Percentiles rank a stretch among this genome's conserved stretches.
Evolutionary conservation across 2,113 vertebrate genomes (phyloP).

Genomic region (Catharus minimus): DNA sequence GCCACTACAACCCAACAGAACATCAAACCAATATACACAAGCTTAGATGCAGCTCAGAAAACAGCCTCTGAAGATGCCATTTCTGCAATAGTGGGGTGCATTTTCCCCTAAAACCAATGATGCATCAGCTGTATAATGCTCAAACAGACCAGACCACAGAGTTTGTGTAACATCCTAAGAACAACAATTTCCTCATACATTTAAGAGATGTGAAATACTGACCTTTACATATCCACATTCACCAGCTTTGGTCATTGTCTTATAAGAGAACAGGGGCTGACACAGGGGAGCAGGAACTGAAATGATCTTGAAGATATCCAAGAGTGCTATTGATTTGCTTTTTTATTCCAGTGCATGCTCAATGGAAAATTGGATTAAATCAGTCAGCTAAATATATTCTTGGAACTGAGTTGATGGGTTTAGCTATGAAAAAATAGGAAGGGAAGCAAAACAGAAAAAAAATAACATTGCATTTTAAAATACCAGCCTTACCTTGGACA

Average conservation of each 20-base stretch:
- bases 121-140: not conserved
- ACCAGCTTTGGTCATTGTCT: not conserved
- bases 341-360: slow-evolving; percentile 35
- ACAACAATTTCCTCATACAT: not conserved
- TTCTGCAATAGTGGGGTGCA: rapidly evolving
- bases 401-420: not conserved
- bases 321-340: slow-evolving; percentile 23
- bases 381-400: slow-evolving; percentile 22
- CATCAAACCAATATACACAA: not conserved
- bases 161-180: not conserved
- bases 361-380: slow-evolving; percentile 35
- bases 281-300: not conserved
- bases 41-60: not conserved
- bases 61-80: not conserved
- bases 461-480: not conserved
- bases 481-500: not conserved
- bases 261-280: not conserved
- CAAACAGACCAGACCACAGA: not conserved
- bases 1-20: not conserved
- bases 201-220: not conserved
- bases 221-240: not conserved
- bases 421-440: not conserved
- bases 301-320: not conserved
- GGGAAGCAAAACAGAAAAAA: not conserved
- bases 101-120: not conserved